Evolutionary conservation across 1,140 invertebrate species (phyloP), one percentile per base, ranked within the genome.

Genomic region (Ceratina calcarata): DNA sequence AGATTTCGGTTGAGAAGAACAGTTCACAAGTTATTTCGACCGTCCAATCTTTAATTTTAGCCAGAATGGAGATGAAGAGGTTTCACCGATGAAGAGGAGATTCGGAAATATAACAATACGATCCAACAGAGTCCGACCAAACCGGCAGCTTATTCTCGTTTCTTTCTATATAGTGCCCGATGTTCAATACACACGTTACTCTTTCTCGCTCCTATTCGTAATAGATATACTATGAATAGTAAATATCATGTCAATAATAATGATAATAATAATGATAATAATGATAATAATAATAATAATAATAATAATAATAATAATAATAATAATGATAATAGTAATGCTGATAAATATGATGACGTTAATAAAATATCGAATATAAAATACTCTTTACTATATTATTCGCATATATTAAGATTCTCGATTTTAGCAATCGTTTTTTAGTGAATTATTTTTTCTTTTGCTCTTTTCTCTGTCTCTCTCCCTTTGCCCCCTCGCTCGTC

Each of bases 291-390:
- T 68, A 77, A 18, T 69, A 24, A 78, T 78, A 78, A 86, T 83
- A 74, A 87, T 83, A 81, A 76, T 79, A 85, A 83, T 90, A 87
- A 87, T 86, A 87, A 88, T 86, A 83, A 82, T 89, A 85, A 68
- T 57, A 62, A 70, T 51, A 74, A 79, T 85, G 86, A 83, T 85
- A 84, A 75, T 86, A 81, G 81, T 89, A 88, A 90, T 85, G 80
- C 73, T 83, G 78, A 87, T 80, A 82, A 81, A 85, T 79, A 86
- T 18, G 66, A 78, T 85, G 77, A 78, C 73, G 79, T 86, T 85
- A 79, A 84, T 89, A 89, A 89, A 90, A 88, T 88, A 85, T 89
- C 78, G 86, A 89, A 91, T 88, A 91, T 90, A 90, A 90, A 91
- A 91, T 90, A 90, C 68, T 91, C 84, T 89, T 79, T 81, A 81